These are phyloP conservation scores for Myathropa florea DNA, from an alignment of 2,888 invertebrate genomes.

Conservation along the genomic window DNA sequence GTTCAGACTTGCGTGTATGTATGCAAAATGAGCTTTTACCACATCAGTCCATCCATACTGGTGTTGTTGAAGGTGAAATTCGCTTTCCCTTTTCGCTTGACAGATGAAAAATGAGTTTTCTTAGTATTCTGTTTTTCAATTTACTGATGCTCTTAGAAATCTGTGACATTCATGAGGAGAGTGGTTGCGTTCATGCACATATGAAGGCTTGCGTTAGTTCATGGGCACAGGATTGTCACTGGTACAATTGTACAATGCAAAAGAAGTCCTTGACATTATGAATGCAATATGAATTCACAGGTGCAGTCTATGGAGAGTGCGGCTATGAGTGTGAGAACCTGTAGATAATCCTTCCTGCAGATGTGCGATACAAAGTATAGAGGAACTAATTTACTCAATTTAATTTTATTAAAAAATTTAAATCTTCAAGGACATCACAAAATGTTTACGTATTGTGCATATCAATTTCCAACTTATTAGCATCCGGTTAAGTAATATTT, in stretches of 20 bases:
- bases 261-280: neutral
- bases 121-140: slow-evolving; percentile 27
- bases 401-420: no score
- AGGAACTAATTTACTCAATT: no score
- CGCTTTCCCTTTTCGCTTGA: neutral
- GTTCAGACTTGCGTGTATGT: slow-evolving; percentile 1
- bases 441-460: no score
- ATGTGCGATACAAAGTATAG: no score
- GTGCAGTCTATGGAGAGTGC: no score
- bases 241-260: neutral
- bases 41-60: neutral
- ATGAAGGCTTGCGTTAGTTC: neutral
- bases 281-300: no score
- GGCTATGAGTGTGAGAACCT: no score
- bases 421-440: no score
- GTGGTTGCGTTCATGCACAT: neutral
- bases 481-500: no score
- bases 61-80: slow-evolving; percentile 20
- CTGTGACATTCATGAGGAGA: neutral
- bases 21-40: slow-evolving; percentile 23
- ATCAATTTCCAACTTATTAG: no score
- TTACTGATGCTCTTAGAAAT: slow-evolving; percentile 24
- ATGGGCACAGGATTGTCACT: neutral
- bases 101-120: slow-evolving; percentile 10
- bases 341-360: no score